Evolutionary conservation across 1,140 invertebrate species (phyloP), one percentile per base, ranked within the genome.

Genomic region (Drosophila malerkotliana): DNA sequence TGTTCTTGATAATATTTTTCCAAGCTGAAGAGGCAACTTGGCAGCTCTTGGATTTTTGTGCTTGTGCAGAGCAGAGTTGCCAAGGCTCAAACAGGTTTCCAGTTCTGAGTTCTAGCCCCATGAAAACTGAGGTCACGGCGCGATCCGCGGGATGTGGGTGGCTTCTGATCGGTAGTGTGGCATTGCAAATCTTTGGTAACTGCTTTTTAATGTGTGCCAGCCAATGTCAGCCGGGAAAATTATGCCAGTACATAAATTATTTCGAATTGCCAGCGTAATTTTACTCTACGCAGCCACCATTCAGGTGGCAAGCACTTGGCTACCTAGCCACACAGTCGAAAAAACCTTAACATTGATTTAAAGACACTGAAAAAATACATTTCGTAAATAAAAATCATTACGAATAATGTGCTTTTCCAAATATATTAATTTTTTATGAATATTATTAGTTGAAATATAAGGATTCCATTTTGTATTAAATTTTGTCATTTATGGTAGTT

Each of bases 11-110:
- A 34, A 52, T 75, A 37, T 47, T 75, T 74, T 66, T 66, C 53
- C 47, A 41, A 58, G 55, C 49, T 72, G 68, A 72, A 72, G 67
- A 72, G 67, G n/a, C 55, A 37, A 15, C 48, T 57, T 57, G 48
- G 45, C 44, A 55, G 14, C 58, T 63, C 37, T 37, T 32, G 41
- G 63, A 48, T 47, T 73, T 58, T 52, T 48, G 32, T 28, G 52
- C 28, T 39, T 39, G 30, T n/a, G 26, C 41, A 64, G 71, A 44
- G 47, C 15, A 7, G 59, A 45, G 53, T 14, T 54, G 30, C 59
- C 69, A 74, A 73, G 69, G 72, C 71, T 74, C 28, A 44, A 57
- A 75, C 72, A 37, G 72, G 72, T 75, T 75, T 66, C 41, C 47
- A 64, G 51, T 66, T 80, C 66, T 58, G 45, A 53, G 37, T 67